Base-by-base conservation (phyloP, 2,113 vertebrate genomes). In the Malurus melanocephalus region DNA sequence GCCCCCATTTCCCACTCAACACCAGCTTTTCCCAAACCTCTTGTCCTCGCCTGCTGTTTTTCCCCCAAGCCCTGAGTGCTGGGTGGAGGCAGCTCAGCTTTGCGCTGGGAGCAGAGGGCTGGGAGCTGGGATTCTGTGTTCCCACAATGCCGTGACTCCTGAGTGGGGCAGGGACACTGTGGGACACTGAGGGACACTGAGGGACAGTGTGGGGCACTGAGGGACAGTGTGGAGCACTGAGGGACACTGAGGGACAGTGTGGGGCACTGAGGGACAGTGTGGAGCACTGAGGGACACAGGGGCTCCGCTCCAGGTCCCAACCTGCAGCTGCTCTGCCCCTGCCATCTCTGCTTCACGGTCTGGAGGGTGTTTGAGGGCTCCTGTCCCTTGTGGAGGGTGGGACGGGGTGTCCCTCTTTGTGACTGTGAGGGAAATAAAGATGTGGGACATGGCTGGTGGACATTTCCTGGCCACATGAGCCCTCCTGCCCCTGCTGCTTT, bases 1-100 rank as follows among this genome's bases (percentile, higher is more conserved):
- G 97, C 92, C 96, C 83, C 87, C n/a, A 57, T 79, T 85, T 79
- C 52, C 93, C 75, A 9, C 27, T 18, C 49, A 68, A 33, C 51
- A 55, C n/a, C 43, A 51, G 43, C 67, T 87, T 49, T 38, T 40
- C 3, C 1, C 3, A 0, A 19, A 43, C 7, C 40, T 57, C 78
- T 35, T 38, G 14, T 53, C 42, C 17, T 61, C 55, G 30, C n/a
- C 24, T 74, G 35, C 8, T 65, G 7, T 48, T 83, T 85, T 55
- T 42, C 55, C 4, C 38, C 22, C 18, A n/a, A 33, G 16, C 18
- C 15, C 0, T 17, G 2, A 42, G 46, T 5, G 15, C 35, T 26
- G 48, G 35, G 5, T 59, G 14, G 30, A 51, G 1, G 0, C 28
- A 27, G 33, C 32, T 38, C 3, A 10, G 12, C 46, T 83, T 68